Conservation (phyloP, 2,888 invertebrate species). For the Nineta flava region DNA sequence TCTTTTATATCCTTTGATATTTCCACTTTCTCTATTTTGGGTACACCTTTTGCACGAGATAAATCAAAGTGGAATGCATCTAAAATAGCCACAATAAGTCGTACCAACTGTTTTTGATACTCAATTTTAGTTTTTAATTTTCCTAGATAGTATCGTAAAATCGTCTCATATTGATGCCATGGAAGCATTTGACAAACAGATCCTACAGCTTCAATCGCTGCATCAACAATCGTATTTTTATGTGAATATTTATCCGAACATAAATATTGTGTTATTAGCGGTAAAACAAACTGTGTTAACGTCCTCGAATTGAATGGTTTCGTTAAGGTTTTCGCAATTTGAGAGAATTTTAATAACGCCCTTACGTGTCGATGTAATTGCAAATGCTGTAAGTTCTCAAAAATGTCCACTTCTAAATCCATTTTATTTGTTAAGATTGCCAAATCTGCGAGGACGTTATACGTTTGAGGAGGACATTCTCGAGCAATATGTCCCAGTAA, state of each 20-base stretch:
- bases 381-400: conserved; percentile 79
- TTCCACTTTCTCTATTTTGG: conserved; percentile 7
- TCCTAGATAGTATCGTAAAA: conserved; percentile 65
- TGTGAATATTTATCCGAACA: conserved; percentile 58
- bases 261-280: conserved; percentile 66
- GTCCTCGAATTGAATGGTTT: conserved; percentile 50
- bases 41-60: conserved; percentile 33
- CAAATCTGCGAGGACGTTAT: conserved; percentile 56
- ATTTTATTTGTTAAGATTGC: conserved; percentile 45
- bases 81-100: conserved; percentile 59
- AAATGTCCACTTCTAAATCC: conserved; percentile 84
- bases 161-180: conserved; percentile 77
- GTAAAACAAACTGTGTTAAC: conserved; percentile 71
- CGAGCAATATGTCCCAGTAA: conserved; percentile 61
- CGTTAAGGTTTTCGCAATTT: conserved; percentile 41
- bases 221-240: conserved; percentile 69
- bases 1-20: conserved; percentile 8
- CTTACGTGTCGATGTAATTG: conserved; percentile 74
- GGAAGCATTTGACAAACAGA: conserved; percentile 62
- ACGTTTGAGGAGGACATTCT: conserved; percentile 46
- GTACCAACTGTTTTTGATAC: conserved; percentile 69
- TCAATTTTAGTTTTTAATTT: conserved; percentile 55
- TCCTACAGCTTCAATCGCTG: conserved; percentile 67
- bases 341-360: conserved; percentile 62
- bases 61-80: conserved; percentile 90